These are phyloP conservation scores for Watersipora subatra DNA, from an alignment of 1,140 invertebrate genomes.

Conservation along the genomic window DNA sequence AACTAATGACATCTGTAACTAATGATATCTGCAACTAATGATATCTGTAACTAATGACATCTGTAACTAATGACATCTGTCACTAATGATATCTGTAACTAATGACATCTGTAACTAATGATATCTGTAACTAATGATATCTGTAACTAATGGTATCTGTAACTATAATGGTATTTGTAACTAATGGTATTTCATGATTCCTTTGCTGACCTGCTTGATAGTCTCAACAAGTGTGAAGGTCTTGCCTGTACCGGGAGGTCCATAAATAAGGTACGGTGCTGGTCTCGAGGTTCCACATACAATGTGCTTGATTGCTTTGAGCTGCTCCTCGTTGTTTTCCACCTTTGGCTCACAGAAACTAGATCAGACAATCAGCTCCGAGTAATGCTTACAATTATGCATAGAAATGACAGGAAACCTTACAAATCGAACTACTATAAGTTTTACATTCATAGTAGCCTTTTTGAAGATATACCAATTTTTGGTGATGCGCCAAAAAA, in stretches of 20 bases:
- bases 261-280: slow-evolving; percentile 76
- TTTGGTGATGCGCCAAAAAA: too few relatives aligned
- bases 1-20: too few relatives aligned
- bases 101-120: too few relatives aligned
- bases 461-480: too few relatives aligned
- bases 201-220: slow-evolving; percentile 56
- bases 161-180: neutral
- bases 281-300: slow-evolving; percentile 49
- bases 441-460: too few relatives aligned
- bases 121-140: neutral
- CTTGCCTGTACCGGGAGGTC: slow-evolving; percentile 82
- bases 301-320: slow-evolving; percentile 58
- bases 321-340: slow-evolving; percentile 48
- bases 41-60: too few relatives aligned
- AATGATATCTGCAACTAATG: too few relatives aligned
- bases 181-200: neutral
- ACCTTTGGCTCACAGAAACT: slow-evolving; percentile 35
- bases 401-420: neutral
- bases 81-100: too few relatives aligned
- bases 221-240: slow-evolving; percentile 77
- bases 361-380: too few relatives aligned
- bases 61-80: too few relatives aligned
- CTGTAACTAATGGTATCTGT: neutral
- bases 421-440: neutral
- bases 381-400: neutral